phyloP scores from a whole-genome alignment of 2,888 invertebrate species.

The Chorisops tibialis region DNA sequence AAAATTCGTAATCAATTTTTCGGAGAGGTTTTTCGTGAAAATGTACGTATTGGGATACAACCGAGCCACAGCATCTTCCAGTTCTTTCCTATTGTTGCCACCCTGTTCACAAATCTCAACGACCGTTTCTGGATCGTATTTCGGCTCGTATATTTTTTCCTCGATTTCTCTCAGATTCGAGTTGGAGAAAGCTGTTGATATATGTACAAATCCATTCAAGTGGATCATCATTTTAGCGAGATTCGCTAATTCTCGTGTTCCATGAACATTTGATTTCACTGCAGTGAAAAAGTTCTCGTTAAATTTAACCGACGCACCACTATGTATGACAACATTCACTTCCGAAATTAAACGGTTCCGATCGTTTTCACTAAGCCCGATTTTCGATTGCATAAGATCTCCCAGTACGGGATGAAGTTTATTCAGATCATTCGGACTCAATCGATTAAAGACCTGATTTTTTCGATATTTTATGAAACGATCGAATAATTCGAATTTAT shows the following conservation, averaged over 20 bases:
- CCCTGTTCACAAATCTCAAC: background rate
- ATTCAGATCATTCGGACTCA: slow-evolving; percentile 15
- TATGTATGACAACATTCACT: slow-evolving; percentile 55
- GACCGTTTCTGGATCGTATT: background rate
- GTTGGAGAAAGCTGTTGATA: slow-evolving; percentile 59
- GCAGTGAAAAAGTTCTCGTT: slow-evolving; percentile 53
- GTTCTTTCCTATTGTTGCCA: background rate
- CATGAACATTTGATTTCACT: slow-evolving; percentile 33
- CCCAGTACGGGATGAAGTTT: slow-evolving; percentile 31
- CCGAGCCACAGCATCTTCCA: background rate
- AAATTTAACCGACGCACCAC: slow-evolving; percentile 57
- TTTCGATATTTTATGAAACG: slow-evolving; percentile 28
- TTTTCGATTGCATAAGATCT: slow-evolving; percentile 12
- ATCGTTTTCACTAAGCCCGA: slow-evolving; percentile 27
- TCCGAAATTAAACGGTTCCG: slow-evolving; percentile 18
- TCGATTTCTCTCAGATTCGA: slow-evolving; percentile 46
- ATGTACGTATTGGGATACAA: slow-evolving; percentile 58
- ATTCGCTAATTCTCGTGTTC: slow-evolving; percentile 31
- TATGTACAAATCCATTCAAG: slow-evolving; percentile 51
- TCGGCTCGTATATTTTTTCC: background rate
- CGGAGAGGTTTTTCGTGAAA: slow-evolving; percentile 58
- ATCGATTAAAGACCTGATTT: slow-evolving; percentile 21
- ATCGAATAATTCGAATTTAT: slow-evolving; percentile 14
- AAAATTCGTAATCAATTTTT: slow-evolving; percentile 51
- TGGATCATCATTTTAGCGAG: slow-evolving; percentile 30